Conservation (phyloP, 2,888 invertebrate genomes). For the Ophonus ardosiacus region DNA sequence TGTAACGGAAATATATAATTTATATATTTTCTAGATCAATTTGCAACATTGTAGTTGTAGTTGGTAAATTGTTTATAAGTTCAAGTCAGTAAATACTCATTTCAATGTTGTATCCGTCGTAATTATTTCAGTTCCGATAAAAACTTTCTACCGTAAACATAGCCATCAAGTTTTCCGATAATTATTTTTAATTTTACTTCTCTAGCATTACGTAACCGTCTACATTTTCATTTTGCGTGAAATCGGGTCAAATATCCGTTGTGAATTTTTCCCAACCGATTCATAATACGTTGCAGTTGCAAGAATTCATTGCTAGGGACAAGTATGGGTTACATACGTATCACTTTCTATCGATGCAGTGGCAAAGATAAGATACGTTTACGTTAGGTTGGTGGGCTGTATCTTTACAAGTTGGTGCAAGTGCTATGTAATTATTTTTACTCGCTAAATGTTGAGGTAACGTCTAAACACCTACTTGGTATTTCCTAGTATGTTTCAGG, state of each 20-base stretch:
- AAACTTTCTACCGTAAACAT: constrained; percentile 23
- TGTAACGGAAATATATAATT: too few relatives aligned
- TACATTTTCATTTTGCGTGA: constrained; percentile 40
- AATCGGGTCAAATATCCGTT: constrained; percentile 55
- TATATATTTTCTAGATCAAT: too few relatives aligned
- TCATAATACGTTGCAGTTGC: constrained; percentile 21
- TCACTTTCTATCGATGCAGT: constrained; percentile 42
- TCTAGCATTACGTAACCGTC: neutral
- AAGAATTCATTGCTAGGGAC: neutral
- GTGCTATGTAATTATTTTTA: constrained; percentile 30
- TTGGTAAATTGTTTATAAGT: too few relatives aligned
- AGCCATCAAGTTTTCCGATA: constrained; percentile 10
- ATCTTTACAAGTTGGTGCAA: neutral
- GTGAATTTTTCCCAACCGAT: constrained; percentile 45
- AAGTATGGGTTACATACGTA: constrained; percentile 26
- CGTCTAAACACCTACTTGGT: neutral
- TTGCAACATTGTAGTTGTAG: too few relatives aligned
- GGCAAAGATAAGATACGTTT: neutral
- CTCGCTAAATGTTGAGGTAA: constrained; percentile 34
- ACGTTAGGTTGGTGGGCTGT: neutral
- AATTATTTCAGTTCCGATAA: constrained; percentile 4
- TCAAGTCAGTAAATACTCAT: too few relatives aligned
- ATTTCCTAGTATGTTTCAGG: constrained; percentile 7
- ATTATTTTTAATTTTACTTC: constrained; percentile 15
- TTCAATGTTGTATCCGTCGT: too few relatives aligned